Evolutionary conservation across 2,888 invertebrate species (phyloP), one percentile per base, ranked within the genome.

Genomic region (Netelia inedita): DNA sequence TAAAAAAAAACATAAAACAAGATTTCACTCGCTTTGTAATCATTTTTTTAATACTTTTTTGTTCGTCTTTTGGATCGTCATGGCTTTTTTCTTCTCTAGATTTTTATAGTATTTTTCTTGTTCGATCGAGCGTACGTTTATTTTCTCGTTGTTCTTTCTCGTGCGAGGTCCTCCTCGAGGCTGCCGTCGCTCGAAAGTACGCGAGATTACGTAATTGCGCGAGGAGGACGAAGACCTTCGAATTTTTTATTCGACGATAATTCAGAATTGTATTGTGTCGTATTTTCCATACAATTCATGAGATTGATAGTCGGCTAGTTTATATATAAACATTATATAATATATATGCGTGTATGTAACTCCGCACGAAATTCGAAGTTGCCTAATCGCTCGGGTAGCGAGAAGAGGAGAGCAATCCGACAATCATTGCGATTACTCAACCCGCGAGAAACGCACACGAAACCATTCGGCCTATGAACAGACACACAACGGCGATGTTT

Each of bases 361-460:
- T 2, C 28, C 28, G 66, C 66, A 41, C 50, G 21, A 73, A 66
- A 66, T 19, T n/a, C 43, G 59, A 50, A 41, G 79, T 66, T 46
- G 66, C 46, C 66, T 46, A 73, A 79, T 66, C 73, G 68, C 68
- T 53, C 16, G n/a, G 53, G 50, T 19, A 69, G 61, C n/a, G 50
- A 61, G 28, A 61, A 23, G 61, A 10, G 9, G 35, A 28, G 78
- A 59, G 50, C 23, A 53, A 74, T 74, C 68, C 68, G 53, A 69
- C 57, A 61, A 81, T 81, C 80, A 69, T 74, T 69, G 74, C 69
- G 59, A 81, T 81, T 74, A 74, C 74, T 81, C 74, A 81, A 80
- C 57, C 59, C 68, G 61, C 46, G 74, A 50, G 28, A 73, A 73
- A 28, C 59, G 66, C 80, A 50, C 28, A 28, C 28, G 28, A 28